Percentiles rank a stretch among this genome's conserved stretches.
Evolutionary conservation across 2,888 invertebrate genomes (phyloP).

Genomic region (Monopis laevigella): DNA sequence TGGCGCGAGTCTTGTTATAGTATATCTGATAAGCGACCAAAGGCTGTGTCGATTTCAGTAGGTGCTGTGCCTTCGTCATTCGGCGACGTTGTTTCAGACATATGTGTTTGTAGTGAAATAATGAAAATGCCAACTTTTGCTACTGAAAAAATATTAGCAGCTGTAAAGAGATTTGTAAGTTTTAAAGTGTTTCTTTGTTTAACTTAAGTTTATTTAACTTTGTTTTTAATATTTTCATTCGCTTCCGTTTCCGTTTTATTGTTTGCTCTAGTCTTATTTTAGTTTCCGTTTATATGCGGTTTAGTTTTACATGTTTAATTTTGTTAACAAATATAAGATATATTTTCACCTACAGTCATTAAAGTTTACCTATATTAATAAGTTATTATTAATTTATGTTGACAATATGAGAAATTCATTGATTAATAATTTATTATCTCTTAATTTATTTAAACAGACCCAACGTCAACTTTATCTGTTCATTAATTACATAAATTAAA

Average conservation of each 20-base stretch:
- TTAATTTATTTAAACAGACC: no score
- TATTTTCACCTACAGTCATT: no score
- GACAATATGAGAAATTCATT: no score
- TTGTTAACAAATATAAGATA: no score
- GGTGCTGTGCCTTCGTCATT: neutral
- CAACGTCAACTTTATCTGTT: no score
- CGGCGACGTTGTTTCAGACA: neutral
- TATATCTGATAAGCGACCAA: neutral
- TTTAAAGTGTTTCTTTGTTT: no score
- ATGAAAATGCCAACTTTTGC: conserved; percentile 3
- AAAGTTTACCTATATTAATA: no score
- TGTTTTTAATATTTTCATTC: neutral
- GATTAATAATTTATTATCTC: no score
- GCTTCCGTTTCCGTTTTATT: neutral
- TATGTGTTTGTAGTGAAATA: neutral
- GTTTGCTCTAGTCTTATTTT: neutral
- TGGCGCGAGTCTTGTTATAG: neutral
- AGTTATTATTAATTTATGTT: no score
- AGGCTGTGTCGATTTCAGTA: neutral
- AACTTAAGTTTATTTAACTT: neutral
- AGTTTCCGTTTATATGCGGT: conserved; percentile 1
- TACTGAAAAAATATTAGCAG: conserved; percentile 4
- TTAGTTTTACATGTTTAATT: no score
- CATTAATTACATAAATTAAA: no score
- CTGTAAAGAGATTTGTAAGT: conserved; percentile 1